Evolutionary conservation across 2,113 vertebrate genomes (phyloP).

Genomic region (Todiramphus chloris): DNA sequence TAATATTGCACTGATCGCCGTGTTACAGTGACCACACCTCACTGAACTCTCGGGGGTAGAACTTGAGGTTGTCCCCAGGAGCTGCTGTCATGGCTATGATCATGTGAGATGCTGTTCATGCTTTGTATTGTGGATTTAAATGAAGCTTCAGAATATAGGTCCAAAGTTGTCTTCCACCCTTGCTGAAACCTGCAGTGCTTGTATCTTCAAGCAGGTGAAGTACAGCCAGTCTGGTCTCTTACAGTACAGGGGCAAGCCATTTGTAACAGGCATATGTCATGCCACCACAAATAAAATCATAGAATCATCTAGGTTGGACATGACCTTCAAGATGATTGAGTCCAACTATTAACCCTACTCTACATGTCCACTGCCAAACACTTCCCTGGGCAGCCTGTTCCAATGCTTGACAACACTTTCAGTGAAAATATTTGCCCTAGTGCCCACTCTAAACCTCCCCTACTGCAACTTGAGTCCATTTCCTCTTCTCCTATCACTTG

Average conservation of each 20-base stretch:
- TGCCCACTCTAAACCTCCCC: too few relatives aligned
- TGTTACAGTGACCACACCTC: background rate
- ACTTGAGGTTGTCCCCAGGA: background rate
- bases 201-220: background rate
- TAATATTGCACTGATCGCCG: background rate
- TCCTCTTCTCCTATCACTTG: too few relatives aligned
- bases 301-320: too few relatives aligned
- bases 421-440: too few relatives aligned
- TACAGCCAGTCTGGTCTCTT: background rate
- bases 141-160: background rate
- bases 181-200: background rate
- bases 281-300: background rate
- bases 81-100: background rate
- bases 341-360: too few relatives aligned
- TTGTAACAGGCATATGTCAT: background rate
- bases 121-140: background rate
- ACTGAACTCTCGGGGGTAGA: background rate
- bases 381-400: too few relatives aligned
- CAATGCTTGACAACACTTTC: too few relatives aligned
- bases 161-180: background rate
- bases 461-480: too few relatives aligned
- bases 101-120: rapidly evolving
- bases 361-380: too few relatives aligned
- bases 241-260: background rate
- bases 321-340: too few relatives aligned